Evolutionary conservation across 1,140 invertebrate species (phyloP), one percentile per base, ranked within the genome.

Genomic region (Drosophila sechellia): DNA sequence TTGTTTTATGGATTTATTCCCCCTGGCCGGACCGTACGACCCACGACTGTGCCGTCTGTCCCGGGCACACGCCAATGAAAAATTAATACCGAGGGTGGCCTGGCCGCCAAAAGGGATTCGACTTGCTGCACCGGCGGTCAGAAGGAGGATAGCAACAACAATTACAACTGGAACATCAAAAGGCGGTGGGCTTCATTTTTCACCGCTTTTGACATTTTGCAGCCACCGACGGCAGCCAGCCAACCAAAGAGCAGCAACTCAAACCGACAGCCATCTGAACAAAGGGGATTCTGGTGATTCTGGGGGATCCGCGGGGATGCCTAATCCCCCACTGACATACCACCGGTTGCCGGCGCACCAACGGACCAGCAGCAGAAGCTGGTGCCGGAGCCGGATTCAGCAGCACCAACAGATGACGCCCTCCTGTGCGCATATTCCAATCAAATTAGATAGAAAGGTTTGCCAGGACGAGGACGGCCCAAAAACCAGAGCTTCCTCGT

Each of bases 1-100:
- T 89, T 89, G 84, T 89, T 89, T 89, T 89, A 89, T 89, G 84
- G 85, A 89, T 89, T 89, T 89, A 89, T 89, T 89, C 79, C 60
- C 75, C 54, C 34, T 34, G 49, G 39, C 43, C 37, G n/a, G 3
- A 15, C n/a, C 8, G n/a, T n/a, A 39, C 39, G 2, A 20, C 10
- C 42, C 17, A 12, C 3, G 8, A 31, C 27, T 8, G 2, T 13
- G 54, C 43, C 49, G 69, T 57, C 77, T 78, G 71, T 40, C 54
- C 63, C 46, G 74, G 71, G 68, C 81, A 75, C 79, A 83, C 83
- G 79, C 84, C 84, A 84, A 89, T 89, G 84, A 89, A 89, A 89
- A 89, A 89, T 89, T 89, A 89, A 89, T 89, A 59, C 69, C 46
- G 43, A 53, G 77, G 74, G 70, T 74, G 54, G 27, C 11, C 42